Percentiles rank a stretch among this genome's conserved stretches.
These are phyloP conservation scores for Alaudala cheleensis DNA, from an alignment of 2,113 vertebrate genomes.

Conservation along the genomic window DNA sequence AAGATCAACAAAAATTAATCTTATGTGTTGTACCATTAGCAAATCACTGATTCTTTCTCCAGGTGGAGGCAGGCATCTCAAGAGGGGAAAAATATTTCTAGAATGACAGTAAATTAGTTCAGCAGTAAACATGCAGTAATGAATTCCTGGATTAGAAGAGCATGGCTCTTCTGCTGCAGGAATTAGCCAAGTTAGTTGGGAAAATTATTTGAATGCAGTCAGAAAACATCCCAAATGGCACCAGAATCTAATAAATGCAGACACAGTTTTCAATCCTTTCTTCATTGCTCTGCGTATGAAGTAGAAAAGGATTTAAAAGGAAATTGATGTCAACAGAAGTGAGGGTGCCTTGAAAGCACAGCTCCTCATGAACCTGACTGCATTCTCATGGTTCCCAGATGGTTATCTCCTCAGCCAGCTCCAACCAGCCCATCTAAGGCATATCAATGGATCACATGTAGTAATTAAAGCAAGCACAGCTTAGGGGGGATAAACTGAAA, in stretches of 20 bases:
- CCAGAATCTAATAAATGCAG: not conserved
- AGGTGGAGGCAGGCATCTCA: constrained; percentile 13
- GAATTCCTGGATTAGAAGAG: constrained; percentile 27
- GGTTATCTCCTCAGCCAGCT: not conserved
- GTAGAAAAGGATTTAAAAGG: not conserved
- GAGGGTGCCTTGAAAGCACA: not conserved
- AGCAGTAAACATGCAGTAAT: constrained; percentile 29
- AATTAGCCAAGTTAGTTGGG: not conserved
- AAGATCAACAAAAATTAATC: constrained; percentile 7
- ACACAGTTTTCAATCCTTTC: not conserved
- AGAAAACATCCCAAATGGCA: not conserved
- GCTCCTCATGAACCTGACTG: not conserved
- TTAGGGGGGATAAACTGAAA: not conserved
- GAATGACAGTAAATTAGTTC: constrained; percentile 46
- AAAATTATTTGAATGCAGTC: constrained; percentile 25
- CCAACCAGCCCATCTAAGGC: not conserved
- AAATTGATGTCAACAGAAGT: not conserved
- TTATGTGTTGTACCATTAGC: not conserved
- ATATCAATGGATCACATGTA: not conserved
- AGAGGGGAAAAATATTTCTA: constrained; percentile 10
- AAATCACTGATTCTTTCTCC: constrained; percentile 1
- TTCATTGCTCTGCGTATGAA: not conserved
- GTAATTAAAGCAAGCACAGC: not conserved
- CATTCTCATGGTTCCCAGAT: not conserved
- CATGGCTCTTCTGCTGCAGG: not conserved